These are phyloP conservation scores for Pissodes strobi DNA, from an alignment of 1,140 invertebrate species.

Conservation along the genomic window DNA sequence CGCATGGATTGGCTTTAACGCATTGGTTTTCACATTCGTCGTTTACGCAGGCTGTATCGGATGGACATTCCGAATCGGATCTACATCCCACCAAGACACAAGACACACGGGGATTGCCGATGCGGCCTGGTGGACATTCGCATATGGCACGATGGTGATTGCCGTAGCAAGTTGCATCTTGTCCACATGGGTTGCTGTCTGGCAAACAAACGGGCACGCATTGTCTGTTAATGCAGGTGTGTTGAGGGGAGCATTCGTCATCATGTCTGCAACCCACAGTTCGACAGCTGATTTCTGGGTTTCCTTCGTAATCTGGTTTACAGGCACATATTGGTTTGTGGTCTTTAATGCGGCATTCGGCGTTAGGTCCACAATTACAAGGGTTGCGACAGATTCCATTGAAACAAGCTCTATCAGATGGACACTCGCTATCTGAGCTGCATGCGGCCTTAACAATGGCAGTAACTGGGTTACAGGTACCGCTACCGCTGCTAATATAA, in stretches of 20 bases:
- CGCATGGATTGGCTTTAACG: slow-evolving; percentile 66
- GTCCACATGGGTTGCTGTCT: slow-evolving; percentile 57
- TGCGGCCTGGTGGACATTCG: slow-evolving; percentile 77
- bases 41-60: slow-evolving; percentile 77
- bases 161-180: slow-evolving; percentile 71
- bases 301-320: slow-evolving; percentile 77
- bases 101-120: slow-evolving; percentile 77
- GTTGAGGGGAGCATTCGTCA: slow-evolving; percentile 74
- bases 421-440: slow-evolving; percentile 75
- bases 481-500: slow-evolving; percentile 83
- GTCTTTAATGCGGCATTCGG: slow-evolving; percentile 77
- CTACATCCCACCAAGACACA: slow-evolving; percentile 78
- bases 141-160: slow-evolving; percentile 80
- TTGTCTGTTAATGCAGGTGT: slow-evolving; percentile 74
- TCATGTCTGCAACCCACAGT: slow-evolving; percentile 75
- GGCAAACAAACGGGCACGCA: slow-evolving; percentile 78
- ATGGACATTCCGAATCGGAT: slow-evolving; percentile 74
- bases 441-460: slow-evolving; percentile 71
- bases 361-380: slow-evolving; percentile 79
- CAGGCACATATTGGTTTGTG: slow-evolving; percentile 87
- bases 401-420: slow-evolving; percentile 74
- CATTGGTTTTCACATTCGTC: slow-evolving; percentile 80
- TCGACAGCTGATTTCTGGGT: slow-evolving; percentile 75
- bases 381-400: slow-evolving; percentile 79
- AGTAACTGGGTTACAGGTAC: slow-evolving; percentile 72